These are phyloP conservation scores for Acyrthosiphon pisum DNA, from an alignment of 1,140 invertebrate genomes.

Conservation along the genomic window DNA sequence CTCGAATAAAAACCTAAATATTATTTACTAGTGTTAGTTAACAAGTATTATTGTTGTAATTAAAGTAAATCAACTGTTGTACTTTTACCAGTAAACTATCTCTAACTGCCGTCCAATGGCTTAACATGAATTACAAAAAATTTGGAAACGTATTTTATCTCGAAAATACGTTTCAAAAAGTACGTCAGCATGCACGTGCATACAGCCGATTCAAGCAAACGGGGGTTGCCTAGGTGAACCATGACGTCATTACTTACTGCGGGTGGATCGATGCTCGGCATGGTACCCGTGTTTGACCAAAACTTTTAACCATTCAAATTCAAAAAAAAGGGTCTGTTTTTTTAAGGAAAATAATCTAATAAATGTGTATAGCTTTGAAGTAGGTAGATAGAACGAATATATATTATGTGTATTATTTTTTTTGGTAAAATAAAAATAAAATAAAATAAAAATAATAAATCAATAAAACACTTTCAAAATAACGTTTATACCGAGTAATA, in stretches of 20 bases:
- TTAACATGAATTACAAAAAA: too few relatives aligned
- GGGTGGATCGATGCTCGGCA: slow-evolving; percentile 40
- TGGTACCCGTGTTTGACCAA: background rate
- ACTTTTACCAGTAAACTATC: background rate
- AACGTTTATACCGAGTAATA: background rate
- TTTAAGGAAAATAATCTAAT: background rate
- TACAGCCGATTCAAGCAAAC: slow-evolving; percentile 31
- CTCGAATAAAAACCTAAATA: background rate
- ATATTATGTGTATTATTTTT: background rate
- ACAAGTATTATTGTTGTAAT: background rate
- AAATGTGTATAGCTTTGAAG: background rate
- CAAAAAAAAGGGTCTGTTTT: background rate
- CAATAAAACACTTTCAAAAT: background rate
- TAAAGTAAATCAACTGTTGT: background rate
- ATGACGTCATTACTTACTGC: slow-evolving; percentile 46
- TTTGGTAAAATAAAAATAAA: background rate
- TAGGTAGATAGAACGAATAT: background rate
- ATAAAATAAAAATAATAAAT: background rate
- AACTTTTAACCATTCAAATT: background rate
- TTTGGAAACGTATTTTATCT: background rate
- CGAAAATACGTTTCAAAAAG: background rate
- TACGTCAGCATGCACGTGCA: background rate
- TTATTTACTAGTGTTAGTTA: background rate
- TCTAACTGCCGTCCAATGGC: background rate
- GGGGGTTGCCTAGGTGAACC: slow-evolving; percentile 56